Conservation (phyloP, 2,888 invertebrate species). For the Caenorhabditis virilis region DNA sequence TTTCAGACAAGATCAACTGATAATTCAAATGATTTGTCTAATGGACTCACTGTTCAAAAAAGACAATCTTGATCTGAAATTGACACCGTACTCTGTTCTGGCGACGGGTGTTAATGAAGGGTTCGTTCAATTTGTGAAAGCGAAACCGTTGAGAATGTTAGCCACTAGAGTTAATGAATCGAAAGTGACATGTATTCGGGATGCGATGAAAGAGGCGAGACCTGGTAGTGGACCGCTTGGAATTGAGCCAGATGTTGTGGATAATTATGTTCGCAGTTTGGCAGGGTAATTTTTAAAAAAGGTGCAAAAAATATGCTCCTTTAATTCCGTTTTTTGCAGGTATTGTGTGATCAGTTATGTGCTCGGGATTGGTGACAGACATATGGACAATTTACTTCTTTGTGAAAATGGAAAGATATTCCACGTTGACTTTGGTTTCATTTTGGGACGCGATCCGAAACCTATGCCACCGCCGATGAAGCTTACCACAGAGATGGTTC, state of each 20-base stretch:
- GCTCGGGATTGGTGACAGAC: constrained; percentile 80
- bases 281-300: constrained; percentile 32
- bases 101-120: constrained; percentile 95
- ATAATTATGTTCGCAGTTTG: constrained; percentile 80
- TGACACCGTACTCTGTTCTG: constrained; percentile 70
- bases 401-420: constrained; percentile 86
- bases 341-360: constrained; percentile 82
- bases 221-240: constrained; percentile 87
- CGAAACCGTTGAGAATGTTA: constrained; percentile 69
- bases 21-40: constrained; percentile 93
- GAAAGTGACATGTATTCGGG: constrained; percentile 73
- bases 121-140: constrained; percentile 92
- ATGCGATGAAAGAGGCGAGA: constrained; percentile 87
- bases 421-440: constrained; percentile 97
- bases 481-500: constrained; percentile 97
- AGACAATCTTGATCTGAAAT: constrained; percentile 91
- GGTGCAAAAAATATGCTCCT: background rate
- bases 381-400: constrained; percentile 92
- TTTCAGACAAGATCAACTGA: constrained; percentile 96
- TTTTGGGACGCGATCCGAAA: constrained; percentile 89
- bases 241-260: constrained; percentile 91
- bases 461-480: constrained; percentile 99
- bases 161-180: constrained; percentile 35
- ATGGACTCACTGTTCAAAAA: constrained; percentile 90
- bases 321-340: constrained; percentile 8